A percentile compares a stretch with the other conserved stretches of the same genome.
These are phyloP conservation scores for Porites lutea DNA, from an alignment of 64 coral and sea anemone genomes.

Conservation along the genomic window DNA sequence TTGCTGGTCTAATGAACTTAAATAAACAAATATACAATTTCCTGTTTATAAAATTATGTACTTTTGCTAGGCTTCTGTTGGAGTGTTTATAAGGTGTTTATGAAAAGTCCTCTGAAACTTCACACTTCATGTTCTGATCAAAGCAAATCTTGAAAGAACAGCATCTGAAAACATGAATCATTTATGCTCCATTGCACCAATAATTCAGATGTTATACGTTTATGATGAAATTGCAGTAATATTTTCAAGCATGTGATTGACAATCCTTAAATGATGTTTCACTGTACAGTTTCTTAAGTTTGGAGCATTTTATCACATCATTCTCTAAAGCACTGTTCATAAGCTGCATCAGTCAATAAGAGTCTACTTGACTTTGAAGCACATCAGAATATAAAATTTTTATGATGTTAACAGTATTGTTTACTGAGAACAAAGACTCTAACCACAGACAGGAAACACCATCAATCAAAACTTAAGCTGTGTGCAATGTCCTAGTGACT, in stretches of 20 bases:
- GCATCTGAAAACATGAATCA: background rate
- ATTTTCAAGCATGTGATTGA: background rate
- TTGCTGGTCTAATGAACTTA: background rate
- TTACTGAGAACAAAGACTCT: conserved; percentile 13
- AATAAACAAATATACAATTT: too few relatives aligned
- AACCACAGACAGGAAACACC: conserved; percentile 22
- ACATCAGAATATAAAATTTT: background rate
- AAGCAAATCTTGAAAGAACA: too few relatives aligned
- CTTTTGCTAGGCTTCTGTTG: too few relatives aligned
- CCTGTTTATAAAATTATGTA: too few relatives aligned
- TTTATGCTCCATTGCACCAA: background rate
- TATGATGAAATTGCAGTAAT: background rate
- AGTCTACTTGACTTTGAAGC: background rate
- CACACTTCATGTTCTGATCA: too few relatives aligned
- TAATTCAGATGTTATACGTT: background rate
- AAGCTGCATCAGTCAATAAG: background rate
- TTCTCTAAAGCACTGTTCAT: background rate
- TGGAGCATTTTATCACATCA: background rate
- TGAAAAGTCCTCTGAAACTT: too few relatives aligned
- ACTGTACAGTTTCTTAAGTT: background rate
- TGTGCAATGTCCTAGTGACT: background rate
- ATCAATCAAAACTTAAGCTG: conserved; percentile 10
- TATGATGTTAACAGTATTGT: background rate
- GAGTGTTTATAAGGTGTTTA: too few relatives aligned
- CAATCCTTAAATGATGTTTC: background rate